These are phyloP conservation scores for Sciaenops ocellatus DNA, from an alignment of 2,797 vertebrate genomes.

Conservation along the genomic window DNA sequence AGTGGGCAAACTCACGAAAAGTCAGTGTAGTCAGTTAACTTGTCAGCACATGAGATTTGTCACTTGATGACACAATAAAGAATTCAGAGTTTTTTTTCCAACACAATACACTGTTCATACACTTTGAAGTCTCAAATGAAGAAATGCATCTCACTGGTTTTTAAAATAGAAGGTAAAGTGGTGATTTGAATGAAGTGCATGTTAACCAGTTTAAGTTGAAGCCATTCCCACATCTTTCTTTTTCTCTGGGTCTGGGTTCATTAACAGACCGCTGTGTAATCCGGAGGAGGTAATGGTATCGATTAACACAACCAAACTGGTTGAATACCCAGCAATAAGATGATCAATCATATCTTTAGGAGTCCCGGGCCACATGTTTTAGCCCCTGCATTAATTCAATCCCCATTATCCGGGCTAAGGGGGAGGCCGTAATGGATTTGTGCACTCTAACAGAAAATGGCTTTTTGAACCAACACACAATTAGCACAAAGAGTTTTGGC, in stretches of 20 bases:
- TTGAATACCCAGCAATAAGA: slow-evolving; percentile 90
- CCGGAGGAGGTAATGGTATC: slow-evolving; percentile 82
- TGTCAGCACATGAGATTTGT: no score
- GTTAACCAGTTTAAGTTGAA: background rate
- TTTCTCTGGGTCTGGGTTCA: slow-evolving; percentile 25
- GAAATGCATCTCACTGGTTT: no score
- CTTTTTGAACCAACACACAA: slow-evolving; percentile 96
- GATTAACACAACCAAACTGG: slow-evolving; percentile 84
- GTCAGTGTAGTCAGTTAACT: background rate
- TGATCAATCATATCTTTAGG: slow-evolving; percentile 94
- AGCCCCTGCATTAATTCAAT: slow-evolving; percentile 94
- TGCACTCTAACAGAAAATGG: slow-evolving; percentile 99
- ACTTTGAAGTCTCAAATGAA: no score
- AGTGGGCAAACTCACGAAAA: background rate
- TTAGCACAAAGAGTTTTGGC: slow-evolving; percentile 91
- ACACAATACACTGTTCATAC: no score
- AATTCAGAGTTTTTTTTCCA: no score
- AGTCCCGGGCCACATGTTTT: slow-evolving; percentile 87
- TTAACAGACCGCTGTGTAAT: slow-evolving; percentile 65
- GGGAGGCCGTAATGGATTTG: slow-evolving; percentile 97
- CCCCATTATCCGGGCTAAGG: slow-evolving; percentile 92
- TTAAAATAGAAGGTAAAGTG: background rate
- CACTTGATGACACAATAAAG: no score
- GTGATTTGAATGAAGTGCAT: slow-evolving; percentile 9
- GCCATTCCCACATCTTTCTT: slow-evolving; percentile 19